phyloP scores from a whole-genome alignment of 2,113 vertebrate genomes.

The Raphicerus campestris region DNA sequence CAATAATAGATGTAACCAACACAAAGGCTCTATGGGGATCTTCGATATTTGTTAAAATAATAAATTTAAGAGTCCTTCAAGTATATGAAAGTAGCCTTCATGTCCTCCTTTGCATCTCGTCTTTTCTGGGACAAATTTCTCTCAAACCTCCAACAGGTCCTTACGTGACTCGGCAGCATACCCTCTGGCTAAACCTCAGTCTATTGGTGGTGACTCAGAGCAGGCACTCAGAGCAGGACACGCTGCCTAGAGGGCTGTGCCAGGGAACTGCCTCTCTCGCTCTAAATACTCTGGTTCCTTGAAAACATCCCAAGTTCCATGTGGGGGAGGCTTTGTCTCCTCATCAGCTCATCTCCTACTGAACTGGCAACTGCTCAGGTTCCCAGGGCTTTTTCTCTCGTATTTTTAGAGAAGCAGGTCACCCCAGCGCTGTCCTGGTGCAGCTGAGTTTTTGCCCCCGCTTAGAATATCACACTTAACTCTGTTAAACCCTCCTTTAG shows the following conservation, averaged over 20 bases:
- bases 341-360: not conserved
- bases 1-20: not conserved
- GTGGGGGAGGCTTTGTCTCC: not conserved
- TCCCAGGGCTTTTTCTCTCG: not conserved
- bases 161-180: not conserved
- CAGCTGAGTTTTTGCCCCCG: not conserved
- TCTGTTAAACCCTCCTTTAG: not conserved
- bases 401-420: not conserved
- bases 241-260: accelerated
- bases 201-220: too few relatives aligned
- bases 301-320: not conserved
- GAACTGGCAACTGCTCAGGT: not conserved
- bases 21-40: not conserved
- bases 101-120: not conserved
- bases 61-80: not conserved
- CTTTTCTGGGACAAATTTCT: not conserved
- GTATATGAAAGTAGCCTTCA: not conserved
- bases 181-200: not conserved
- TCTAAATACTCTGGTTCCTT: not conserved
- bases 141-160: not conserved
- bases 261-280: not conserved
- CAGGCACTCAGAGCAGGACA: too few relatives aligned
- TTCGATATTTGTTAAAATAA: not conserved
- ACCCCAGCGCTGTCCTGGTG: not conserved
- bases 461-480: not conserved